Percentiles rank a stretch among this genome's conserved stretches.
phyloP scores from a whole-genome alignment of 2,888 invertebrate species.

The Eurois occulta region DNA sequence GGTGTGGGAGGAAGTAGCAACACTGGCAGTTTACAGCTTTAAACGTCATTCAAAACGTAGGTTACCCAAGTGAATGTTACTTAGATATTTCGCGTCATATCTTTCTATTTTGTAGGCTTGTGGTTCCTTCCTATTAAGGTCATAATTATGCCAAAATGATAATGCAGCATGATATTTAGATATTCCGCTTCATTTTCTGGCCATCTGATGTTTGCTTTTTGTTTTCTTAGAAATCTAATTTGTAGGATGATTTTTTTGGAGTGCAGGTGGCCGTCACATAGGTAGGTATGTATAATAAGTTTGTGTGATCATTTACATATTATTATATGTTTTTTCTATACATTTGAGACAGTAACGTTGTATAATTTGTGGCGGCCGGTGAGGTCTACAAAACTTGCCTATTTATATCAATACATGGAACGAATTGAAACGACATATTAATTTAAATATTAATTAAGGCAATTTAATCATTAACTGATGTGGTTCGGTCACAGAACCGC shows the following conservation, averaged over 20 bases:
- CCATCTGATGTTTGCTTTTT: background rate
- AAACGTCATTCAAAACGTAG: background rate
- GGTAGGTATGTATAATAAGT: constrained; percentile 25
- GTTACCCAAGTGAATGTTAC: background rate
- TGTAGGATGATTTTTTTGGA: background rate
- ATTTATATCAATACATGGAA: constrained; percentile 24
- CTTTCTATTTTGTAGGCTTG: too few relatives aligned
- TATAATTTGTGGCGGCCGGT: background rate
- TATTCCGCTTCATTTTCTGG: background rate
- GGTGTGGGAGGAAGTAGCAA: background rate
- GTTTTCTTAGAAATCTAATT: constrained; percentile 46
- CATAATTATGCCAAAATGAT: background rate
- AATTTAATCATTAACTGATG: constrained; percentile 11
- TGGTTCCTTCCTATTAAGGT: background rate
- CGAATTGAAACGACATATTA: constrained; percentile 26
- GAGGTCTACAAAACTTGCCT: background rate
- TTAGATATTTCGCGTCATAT: background rate
- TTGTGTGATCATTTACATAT: constrained; percentile 20
- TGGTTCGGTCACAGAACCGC: constrained; percentile 10
- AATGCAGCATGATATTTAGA: background rate
- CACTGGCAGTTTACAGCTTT: background rate
- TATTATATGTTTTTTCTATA: constrained; percentile 19
- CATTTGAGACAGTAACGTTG: background rate
- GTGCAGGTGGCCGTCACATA: constrained; percentile 29
- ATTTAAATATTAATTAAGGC: constrained; percentile 38